Conservation (phyloP, 1,140 invertebrate species). For the Bombus balteatus region DNA sequence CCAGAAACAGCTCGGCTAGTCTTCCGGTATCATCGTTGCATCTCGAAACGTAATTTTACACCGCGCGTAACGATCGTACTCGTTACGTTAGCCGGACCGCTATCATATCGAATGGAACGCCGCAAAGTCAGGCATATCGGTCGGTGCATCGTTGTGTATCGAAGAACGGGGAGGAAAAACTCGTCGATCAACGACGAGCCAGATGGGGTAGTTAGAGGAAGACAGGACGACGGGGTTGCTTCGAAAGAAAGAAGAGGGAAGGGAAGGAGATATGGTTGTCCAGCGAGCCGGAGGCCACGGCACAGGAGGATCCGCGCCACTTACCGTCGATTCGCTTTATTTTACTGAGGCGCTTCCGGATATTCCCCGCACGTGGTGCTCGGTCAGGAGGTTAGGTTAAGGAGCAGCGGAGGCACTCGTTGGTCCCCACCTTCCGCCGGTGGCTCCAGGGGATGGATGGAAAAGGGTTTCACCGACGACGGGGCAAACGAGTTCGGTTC, state of each 20-base stretch:
- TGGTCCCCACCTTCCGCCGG: conserved; percentile 18
- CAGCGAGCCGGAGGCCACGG: conserved; percentile 20
- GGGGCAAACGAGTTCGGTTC: conserved; percentile 67
- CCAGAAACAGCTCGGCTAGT: no score
- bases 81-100: neutral
- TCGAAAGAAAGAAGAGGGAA: neutral
- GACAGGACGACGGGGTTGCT: neutral
- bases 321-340: conserved; percentile 73
- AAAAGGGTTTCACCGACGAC: conserved; percentile 60
- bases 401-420: conserved; percentile 51
- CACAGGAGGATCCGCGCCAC: conserved; percentile 58
- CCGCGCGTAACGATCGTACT: conserved; percentile 8
- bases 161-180: conserved; percentile 3
- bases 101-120: conserved; percentile 3
- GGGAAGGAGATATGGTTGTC: conserved; percentile 9
- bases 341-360: conserved; percentile 78
- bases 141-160: neutral
- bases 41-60: conserved; percentile 16
- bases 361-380: conserved; percentile 77
- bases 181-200: conserved; percentile 9
- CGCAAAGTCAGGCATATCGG: neutral
- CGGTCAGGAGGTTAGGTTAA: conserved; percentile 66
- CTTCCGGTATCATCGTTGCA: neutral
- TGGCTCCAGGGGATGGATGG: conserved; percentile 43
- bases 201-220: neutral